Conservation (phyloP, 2,888 invertebrate genomes). For the Periphyllus acericola region DNA sequence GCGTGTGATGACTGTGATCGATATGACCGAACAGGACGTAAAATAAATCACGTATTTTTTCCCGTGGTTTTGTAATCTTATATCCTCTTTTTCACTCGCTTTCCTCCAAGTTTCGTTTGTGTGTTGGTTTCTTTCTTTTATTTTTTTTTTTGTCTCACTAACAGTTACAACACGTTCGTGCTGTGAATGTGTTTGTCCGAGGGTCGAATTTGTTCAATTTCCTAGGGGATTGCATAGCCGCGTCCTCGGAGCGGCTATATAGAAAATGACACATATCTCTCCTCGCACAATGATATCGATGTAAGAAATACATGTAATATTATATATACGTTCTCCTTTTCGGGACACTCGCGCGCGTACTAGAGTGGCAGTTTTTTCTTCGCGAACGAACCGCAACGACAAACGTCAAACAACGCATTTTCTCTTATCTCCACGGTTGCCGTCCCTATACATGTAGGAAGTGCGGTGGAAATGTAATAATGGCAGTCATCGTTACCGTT, state of each 20-base stretch:
- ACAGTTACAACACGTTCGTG: slow-evolving; percentile 21
- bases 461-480: slow-evolving; percentile 43
- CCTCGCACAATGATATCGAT: slow-evolving; percentile 28
- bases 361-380: slow-evolving; percentile 3
- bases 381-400: not conserved
- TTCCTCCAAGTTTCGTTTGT: not conserved
- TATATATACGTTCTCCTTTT: slow-evolving; percentile 1
- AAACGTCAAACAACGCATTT: slow-evolving; percentile 46
- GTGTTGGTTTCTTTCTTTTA: not conserved
- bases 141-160: slow-evolving; percentile 1
- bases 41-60: slow-evolving; percentile 1
- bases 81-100: slow-evolving; percentile 1
- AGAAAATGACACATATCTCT: slow-evolving; percentile 42
- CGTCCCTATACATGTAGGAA: not conserved
- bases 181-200: not conserved
- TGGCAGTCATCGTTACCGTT: slow-evolving; percentile 51
- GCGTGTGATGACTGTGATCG: not conserved
- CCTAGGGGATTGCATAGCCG: slow-evolving; percentile 20
- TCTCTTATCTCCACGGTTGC: slow-evolving; percentile 34
- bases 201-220: slow-evolving; percentile 53
- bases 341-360: not conserved
- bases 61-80: slow-evolving; percentile 27
- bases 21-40: slow-evolving; percentile 10
- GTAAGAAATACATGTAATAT: not conserved
- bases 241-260: not conserved